Base-by-base conservation (phyloP, 2,797 vertebrate species). In the Enteromius thamalakanensis region DNA sequence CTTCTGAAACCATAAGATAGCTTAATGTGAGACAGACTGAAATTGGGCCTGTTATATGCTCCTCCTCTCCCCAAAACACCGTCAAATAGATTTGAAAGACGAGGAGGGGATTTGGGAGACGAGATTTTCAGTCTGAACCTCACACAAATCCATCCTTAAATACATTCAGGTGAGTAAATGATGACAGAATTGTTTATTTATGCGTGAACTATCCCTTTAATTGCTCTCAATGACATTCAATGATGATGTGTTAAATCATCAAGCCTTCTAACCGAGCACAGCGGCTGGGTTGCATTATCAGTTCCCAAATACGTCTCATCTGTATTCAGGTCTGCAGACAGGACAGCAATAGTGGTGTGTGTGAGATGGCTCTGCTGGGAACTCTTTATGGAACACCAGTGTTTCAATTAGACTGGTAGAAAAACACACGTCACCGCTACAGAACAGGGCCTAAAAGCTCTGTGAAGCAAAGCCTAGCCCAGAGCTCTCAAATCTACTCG, bases 321-420 rank as follows among this genome's bases (percentile, higher is more conserved):
- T 80, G 26, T 78, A 47, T 34, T 81, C 14, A 19, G 42, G 49
- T 32, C 65, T 69, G 14, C 42, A 86, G 65, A 34, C 53, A 77
- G 23, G 34, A 55, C 42, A 86, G 29, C 37, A n/a, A n/a, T 47
- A 58, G 67, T 45, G 34, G 60, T 4, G 23, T 53, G 68, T 69
- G 68, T 23, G 74, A 81, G 75, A 88, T 32, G 83, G 47, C 80
- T 79, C 87, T 79, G 60, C 19, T 15, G 86, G 83, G 86, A 86
- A 82, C 76, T 85, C 81, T 58, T 49, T 23, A 69, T 62, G 67
- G 76, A 85, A 60, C 62, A 10, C 71, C 70, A 60, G 69, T 53
- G 69, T 81, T 86, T 86, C 64, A 87, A 81, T 88, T 85, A 82
- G 76, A 68, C 71, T 81, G 12, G 4, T 62, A 72, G 58, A 37